Base-by-base conservation (phyloP, 2,888 invertebrate genomes). In the Glyphotaelius pellucidus region DNA sequence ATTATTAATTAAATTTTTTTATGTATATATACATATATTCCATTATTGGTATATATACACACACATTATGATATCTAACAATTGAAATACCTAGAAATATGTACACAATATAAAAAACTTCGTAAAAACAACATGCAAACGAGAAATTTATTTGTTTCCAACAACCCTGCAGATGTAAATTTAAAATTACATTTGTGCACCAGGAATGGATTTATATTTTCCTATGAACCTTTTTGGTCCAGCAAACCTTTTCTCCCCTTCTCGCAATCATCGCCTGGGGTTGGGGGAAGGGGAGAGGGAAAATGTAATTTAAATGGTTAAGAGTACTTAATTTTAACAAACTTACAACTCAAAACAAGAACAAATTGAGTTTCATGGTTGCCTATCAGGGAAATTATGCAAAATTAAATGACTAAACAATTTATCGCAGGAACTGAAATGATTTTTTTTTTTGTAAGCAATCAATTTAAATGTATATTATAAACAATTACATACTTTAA, bases 121-220 rank as follows among this genome's bases (percentile, higher is more conserved):
- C 2, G 1, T n/a, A 67, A 5, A n/a, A 67, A 67, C 5, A 67
- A 67, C n/a, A 25, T 25, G 9, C n/a, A n/a, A 52, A 67, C 9
- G 25, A n/a, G 9, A 67, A 25, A 38, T 38, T 67, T n/a, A 25
- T 67, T n/a, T 67, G 67, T 67, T 67, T n/a, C 25, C 52, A 87
- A 67, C 87, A 31, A 15, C 31, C 30, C 67, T 67, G 67, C 25
- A 25, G 67, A 67, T 67, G 67, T 67, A 67, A 67, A 67, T 67
- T 67, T 31, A 89, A 89, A 89, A 89, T 89, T 79, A 67, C 79
- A 42, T 89, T 89, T 89, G 42, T 90, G 86, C 86, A 90, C 80
- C 86, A 86, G 85, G 80, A 80, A 90, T 86, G 86, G 79, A 86
- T 90, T 90, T 86, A 86, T 90, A 86, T 90, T 86, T 90, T 38